phyloP scores from a whole-genome alignment of 2,888 invertebrate genomes.

The Volucella inflata region DNA sequence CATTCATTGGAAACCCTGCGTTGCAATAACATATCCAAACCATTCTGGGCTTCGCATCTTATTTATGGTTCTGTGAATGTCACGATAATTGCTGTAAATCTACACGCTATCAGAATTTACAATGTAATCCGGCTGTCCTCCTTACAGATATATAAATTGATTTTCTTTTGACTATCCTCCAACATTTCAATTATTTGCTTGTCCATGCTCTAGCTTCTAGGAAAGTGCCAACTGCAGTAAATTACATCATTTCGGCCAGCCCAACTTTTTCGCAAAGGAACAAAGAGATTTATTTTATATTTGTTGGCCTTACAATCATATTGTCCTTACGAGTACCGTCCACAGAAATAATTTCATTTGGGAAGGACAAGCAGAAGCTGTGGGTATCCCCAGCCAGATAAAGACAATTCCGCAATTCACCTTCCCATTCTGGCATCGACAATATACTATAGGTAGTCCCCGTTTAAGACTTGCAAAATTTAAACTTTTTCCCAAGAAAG shows the following conservation, averaged over 20 bases:
- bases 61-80: too few relatives aligned
- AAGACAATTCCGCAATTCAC: neutral
- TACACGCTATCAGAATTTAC: too few relatives aligned
- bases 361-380: neutral
- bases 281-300: slow-evolving; percentile 10
- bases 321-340: neutral
- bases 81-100: too few relatives aligned
- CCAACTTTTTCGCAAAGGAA: neutral
- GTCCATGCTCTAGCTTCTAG: neutral
- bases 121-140: too few relatives aligned
- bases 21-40: too few relatives aligned
- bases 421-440: neutral
- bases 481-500: neutral
- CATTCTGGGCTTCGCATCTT: too few relatives aligned
- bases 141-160: too few relatives aligned
- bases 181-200: neutral
- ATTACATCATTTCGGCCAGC: slow-evolving; percentile 9
- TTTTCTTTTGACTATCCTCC: neutral
- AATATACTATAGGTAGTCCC: neutral
- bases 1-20: too few relatives aligned
- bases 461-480: too few relatives aligned
- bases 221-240: slow-evolving; percentile 14
- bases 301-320: neutral
- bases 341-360: slow-evolving; percentile 14
- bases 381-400: neutral